A percentile compares a stretch with the other conserved stretches of the same genome.
Evolutionary conservation across 2,888 invertebrate species (phyloP).

Genomic region (Sialis lutaria): DNA sequence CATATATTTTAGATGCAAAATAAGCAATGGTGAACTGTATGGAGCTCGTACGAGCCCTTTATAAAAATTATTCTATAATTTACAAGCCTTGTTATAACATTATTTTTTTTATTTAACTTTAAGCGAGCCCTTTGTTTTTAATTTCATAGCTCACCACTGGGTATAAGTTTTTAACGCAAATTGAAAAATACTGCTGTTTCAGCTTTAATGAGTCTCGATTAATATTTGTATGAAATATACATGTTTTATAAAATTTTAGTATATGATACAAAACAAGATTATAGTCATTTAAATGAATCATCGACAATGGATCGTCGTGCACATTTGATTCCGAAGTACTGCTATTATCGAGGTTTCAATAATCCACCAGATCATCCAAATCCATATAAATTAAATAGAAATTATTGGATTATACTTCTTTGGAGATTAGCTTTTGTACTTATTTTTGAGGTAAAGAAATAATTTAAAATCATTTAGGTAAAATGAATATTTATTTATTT

Average conservation of each 20-base stretch:
- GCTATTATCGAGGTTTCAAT: constrained; percentile 25
- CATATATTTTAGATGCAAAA: too few relatives aligned
- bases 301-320: neutral
- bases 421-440: constrained; percentile 37
- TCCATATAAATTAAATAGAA: constrained; percentile 23
- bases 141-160: neutral
- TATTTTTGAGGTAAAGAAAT: constrained; percentile 36
- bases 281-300: neutral
- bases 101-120: neutral
- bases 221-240: too few relatives aligned
- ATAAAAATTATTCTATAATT: too few relatives aligned
- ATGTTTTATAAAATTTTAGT: too few relatives aligned
- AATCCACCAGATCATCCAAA: constrained; percentile 15
- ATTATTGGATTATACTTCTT: constrained; percentile 38
- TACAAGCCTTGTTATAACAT: too few relatives aligned
- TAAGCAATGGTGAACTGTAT: too few relatives aligned
- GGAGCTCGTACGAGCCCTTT: too few relatives aligned
- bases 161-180: neutral
- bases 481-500: too few relatives aligned
- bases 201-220: too few relatives aligned
- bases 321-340: constrained; percentile 11
- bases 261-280: neutral
- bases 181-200: too few relatives aligned
- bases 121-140: neutral
- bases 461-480: constrained; percentile 3